Conservation (phyloP, 2,888 invertebrate species). For the Platerodrilus igneus region DNA sequence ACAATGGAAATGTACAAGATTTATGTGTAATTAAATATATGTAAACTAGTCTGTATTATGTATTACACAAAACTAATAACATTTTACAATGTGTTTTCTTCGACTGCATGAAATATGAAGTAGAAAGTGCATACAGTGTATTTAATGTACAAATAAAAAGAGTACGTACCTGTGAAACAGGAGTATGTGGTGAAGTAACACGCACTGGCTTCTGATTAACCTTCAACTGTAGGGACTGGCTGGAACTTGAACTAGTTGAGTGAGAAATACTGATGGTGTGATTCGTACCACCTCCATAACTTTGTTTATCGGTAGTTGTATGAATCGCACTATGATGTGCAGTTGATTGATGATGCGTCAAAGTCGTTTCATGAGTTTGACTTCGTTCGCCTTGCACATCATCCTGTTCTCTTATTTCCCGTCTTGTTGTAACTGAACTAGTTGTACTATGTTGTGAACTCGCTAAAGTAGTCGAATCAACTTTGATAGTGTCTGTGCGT, state of each 20-base stretch:
- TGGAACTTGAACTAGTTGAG: slow-evolving; percentile 63
- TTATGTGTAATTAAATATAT: too few relatives aligned
- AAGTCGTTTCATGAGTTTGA: slow-evolving; percentile 60
- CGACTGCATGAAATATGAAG: background rate
- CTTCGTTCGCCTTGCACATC: slow-evolving; percentile 51
- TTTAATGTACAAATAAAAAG: too few relatives aligned
- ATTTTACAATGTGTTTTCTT: too few relatives aligned
- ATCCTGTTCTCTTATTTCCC: slow-evolving; percentile 58
- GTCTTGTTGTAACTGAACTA: slow-evolving; percentile 65
- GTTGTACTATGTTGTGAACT: slow-evolving; percentile 66
- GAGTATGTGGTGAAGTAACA: slow-evolving; percentile 41
- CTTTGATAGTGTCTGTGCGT: slow-evolving; percentile 31
- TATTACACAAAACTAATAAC: too few relatives aligned
- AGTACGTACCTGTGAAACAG: slow-evolving; percentile 25
- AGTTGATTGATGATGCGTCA: slow-evolving; percentile 63
- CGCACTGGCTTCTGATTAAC: slow-evolving; percentile 46
- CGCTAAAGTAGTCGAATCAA: slow-evolving; percentile 56
- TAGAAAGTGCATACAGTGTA: background rate
- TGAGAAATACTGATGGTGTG: slow-evolving; percentile 59
- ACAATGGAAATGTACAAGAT: too few relatives aligned
- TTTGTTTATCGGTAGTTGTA: slow-evolving; percentile 60
- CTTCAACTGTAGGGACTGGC: slow-evolving; percentile 56
- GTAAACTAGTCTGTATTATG: too few relatives aligned
- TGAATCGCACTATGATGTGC: slow-evolving; percentile 63
- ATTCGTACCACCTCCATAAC: slow-evolving; percentile 49